phyloP scores from a whole-genome alignment of 2,888 invertebrate genomes.

The Alentia gelatinosa region DNA sequence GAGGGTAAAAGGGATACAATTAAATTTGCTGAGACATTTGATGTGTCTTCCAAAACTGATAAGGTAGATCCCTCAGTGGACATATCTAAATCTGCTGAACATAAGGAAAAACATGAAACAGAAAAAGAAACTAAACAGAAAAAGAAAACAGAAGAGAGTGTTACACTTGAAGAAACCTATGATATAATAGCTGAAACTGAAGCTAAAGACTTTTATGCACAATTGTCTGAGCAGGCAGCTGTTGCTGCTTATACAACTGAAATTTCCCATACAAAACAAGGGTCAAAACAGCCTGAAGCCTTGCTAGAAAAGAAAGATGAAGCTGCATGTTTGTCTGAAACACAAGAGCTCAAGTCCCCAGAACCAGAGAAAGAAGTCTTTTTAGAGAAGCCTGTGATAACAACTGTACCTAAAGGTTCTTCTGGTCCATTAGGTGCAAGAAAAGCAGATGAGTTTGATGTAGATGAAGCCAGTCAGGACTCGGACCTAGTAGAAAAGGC shows the following conservation, averaged over 20 bases:
- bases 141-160: constrained; percentile 32
- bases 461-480: constrained; percentile 56
- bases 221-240: not conserved
- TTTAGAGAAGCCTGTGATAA: constrained; percentile 7
- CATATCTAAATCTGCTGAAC: not conserved
- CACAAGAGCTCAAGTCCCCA: constrained; percentile 10
- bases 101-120: not conserved
- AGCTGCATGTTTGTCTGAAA: not conserved
- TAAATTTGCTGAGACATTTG: constrained; percentile 42
- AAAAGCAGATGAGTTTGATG: not conserved
- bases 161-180: constrained; percentile 45
- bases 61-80: constrained; percentile 33
- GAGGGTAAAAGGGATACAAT: constrained; percentile 17
- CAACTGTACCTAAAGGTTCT: not conserved
- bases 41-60: constrained; percentile 45
- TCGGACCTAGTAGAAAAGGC: constrained; percentile 62
- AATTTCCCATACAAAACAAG: not conserved
- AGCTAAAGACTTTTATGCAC: constrained; percentile 42
- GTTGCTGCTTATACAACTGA: constrained; percentile 41
- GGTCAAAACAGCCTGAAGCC: not conserved
- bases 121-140: not conserved
- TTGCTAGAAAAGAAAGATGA: not conserved
- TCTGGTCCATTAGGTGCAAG: not conserved
- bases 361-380: constrained; percentile 50
- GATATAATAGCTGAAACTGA: constrained; percentile 30